phyloP scores from a whole-genome alignment of 2,888 invertebrate genomes.

The Euclidia mi region DNA sequence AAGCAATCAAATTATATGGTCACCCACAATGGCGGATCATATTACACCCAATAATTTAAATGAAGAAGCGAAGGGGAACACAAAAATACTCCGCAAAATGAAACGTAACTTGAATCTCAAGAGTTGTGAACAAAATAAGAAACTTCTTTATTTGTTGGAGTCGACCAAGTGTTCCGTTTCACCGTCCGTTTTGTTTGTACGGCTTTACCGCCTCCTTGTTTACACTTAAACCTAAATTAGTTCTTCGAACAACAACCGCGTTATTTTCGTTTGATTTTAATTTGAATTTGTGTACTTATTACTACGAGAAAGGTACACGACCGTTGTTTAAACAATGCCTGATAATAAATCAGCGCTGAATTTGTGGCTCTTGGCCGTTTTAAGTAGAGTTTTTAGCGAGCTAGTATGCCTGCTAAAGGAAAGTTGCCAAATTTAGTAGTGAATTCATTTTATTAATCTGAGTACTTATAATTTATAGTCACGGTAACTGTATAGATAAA shows the following conservation, averaged over 20 bases:
- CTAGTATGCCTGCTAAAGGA: too few relatives aligned
- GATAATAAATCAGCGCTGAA: background rate
- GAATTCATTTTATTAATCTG: too few relatives aligned
- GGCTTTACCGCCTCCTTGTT: constrained; percentile 49
- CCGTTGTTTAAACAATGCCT: constrained; percentile 1
- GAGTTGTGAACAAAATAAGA: constrained; percentile 46
- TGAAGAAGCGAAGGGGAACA: constrained; percentile 18
- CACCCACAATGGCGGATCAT: background rate
- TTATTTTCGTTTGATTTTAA: constrained; percentile 38
- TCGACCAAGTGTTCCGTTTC: constrained; percentile 39
- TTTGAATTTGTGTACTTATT: constrained; percentile 6
- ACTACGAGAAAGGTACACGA: background rate
- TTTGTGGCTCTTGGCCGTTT: background rate
- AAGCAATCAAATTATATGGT: background rate
- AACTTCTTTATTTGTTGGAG: constrained; percentile 40
- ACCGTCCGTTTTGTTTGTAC: constrained; percentile 42
- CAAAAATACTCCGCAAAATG: constrained; percentile 35
- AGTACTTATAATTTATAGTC: too few relatives aligned
- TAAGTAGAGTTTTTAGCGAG: background rate
- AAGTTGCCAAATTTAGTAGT: too few relatives aligned
- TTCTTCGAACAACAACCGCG: constrained; percentile 36
- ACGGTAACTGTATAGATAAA: too few relatives aligned
- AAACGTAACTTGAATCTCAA: constrained; percentile 36
- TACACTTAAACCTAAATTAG: constrained; percentile 56
- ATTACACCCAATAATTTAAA: constrained; percentile 16